Conservation (phyloP, 37 sponge, comb jelly and placozoan species). For the Oopsacas minuta region DNA sequence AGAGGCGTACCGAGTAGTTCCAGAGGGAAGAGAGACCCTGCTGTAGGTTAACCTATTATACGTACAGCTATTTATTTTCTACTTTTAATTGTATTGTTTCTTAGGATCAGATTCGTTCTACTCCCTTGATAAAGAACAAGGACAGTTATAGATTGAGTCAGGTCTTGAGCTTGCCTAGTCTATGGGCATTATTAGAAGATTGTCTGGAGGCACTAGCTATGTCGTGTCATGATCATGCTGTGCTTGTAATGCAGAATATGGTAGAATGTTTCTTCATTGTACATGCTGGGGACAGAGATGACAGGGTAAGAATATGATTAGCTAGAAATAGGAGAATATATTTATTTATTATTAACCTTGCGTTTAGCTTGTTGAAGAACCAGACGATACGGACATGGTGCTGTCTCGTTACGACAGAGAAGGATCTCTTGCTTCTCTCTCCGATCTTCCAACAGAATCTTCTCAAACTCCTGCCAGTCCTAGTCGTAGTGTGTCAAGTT, state of each 20-base stretch:
- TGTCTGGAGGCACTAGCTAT: slow-evolving; percentile 67
- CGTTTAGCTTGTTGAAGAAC: neutral
- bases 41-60: neutral
- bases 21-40: slow-evolving; percentile 4
- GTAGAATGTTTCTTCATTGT: slow-evolving; percentile 98
- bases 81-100: neutral
- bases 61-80: neutral
- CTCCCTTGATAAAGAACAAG: neutral
- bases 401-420: slow-evolving; percentile 17
- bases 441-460: neutral
- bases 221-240: slow-evolving; percentile 83
- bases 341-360: neutral
- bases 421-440: neutral
- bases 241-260: slow-evolving; percentile 79
- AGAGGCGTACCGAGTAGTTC: neutral
- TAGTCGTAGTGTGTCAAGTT: neutral
- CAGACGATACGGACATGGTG: neutral
- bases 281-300: slow-evolving; percentile 43
- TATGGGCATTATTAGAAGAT: slow-evolving; percentile 71
- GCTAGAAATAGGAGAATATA: neutral
- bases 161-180: slow-evolving; percentile 64
- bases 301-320: neutral
- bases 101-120: neutral
- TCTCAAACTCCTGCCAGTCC: neutral
- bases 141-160: slow-evolving; percentile 27